Percentiles rank a stretch among this genome's conserved stretches.
These are phyloP conservation scores for Rhagonycha lutea DNA, from an alignment of 2,888 invertebrate genomes.

Conservation along the genomic window DNA sequence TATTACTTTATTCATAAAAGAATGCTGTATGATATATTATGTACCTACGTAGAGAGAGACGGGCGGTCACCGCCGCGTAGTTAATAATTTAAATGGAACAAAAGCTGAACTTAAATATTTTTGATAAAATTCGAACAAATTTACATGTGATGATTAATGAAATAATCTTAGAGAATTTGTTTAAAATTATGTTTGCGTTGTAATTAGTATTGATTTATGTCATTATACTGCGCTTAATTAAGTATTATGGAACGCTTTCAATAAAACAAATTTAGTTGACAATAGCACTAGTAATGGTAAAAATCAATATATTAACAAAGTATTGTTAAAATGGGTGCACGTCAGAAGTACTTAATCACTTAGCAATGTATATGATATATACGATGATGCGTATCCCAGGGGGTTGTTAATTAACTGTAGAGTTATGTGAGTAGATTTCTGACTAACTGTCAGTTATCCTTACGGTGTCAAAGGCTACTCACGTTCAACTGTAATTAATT, in stretches of 20 bases:
- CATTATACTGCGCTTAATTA: neutral
- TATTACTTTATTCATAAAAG: too few species aligned
- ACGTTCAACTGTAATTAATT: slow-evolving; percentile 17
- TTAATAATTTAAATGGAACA: neutral
- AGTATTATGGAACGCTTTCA: neutral
- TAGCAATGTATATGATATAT: slow-evolving; percentile 6
- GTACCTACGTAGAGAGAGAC: too few species aligned
- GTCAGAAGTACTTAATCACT: slow-evolving; percentile 12
- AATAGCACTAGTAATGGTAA: neutral
- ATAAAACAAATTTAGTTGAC: neutral
- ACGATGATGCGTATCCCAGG: slow-evolving; percentile 15
- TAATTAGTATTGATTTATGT: neutral
- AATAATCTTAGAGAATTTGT: neutral
- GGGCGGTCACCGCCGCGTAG: too few species aligned
- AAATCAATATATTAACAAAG: slow-evolving; percentile 1
- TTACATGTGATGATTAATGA: neutral
- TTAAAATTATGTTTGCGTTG: neutral
- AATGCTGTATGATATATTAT: too few species aligned
- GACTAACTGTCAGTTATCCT: slow-evolving; percentile 17
- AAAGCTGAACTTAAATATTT: neutral
- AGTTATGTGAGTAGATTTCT: slow-evolving; percentile 22
- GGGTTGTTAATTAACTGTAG: slow-evolving; percentile 19
- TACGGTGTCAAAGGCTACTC: slow-evolving; percentile 17
- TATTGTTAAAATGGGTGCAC: neutral
- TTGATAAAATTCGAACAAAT: neutral